Evolutionary conservation across 2,797 vertebrate species (phyloP), one percentile per base, ranked within the genome.

Genomic region (Peromyscus melanophrys): DNA sequence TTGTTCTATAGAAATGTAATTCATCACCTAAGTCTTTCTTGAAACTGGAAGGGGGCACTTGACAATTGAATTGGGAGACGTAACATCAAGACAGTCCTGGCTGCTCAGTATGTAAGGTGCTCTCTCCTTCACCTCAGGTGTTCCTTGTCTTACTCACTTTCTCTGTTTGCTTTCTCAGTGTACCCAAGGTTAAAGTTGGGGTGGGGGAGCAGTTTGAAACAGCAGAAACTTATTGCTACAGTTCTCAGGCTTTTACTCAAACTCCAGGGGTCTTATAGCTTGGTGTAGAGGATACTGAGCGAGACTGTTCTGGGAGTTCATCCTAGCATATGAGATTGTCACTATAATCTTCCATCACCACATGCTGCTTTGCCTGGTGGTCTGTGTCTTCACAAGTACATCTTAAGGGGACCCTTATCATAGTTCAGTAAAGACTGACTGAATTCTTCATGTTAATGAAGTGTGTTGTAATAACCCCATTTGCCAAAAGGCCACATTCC

Each of bases 61-160:
- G 29, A 34, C 1, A 49, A 2, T 19, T 67, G n/a, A 80, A 21
- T 69, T 29, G 21, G 52, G n/a, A 52, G 1, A 21, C 23, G 4
- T 31, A 21, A 8, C 4, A 17, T 16, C 25, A 34, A 4, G 27
- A 49, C 34, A 8, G 0, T 34, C 49, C 21, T 4, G 21, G 10
- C 14, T 34, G 0, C 0, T 2, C 29, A 19, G 69, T 29, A 11
- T 0, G 6, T 23, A 0, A 0, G 1, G 4, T 3, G 2, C 5
- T 12, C 21, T 7, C n/a, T 37, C 8, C n/a, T 77, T 31, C 3
- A 34, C 1, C 61, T 8, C 1, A 6, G 4, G 3, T 37, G 23
- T 80, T 34, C 17, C 29, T 82, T 43, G 3, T 17, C 34, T 40
- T n/a, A 5, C 2, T 61, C 5, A 10, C 6, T 3, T 21, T 34